These are phyloP conservation scores for Miichthys miiuy DNA, from an alignment of 2,797 vertebrate species.

Conservation along the genomic window DNA sequence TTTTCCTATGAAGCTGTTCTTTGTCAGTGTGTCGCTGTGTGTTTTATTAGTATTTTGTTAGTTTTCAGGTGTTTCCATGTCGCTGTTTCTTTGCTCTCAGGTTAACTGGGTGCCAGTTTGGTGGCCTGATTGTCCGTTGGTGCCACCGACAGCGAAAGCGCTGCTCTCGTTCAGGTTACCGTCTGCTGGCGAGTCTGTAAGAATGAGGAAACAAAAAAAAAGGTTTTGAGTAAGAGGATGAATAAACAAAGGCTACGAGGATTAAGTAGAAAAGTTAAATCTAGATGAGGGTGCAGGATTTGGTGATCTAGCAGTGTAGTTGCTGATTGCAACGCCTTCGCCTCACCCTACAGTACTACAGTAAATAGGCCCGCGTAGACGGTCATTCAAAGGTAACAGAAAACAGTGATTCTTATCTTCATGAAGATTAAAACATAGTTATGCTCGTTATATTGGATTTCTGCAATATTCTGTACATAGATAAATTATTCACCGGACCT, in stretches of 20 bases:
- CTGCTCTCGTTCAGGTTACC: constrained; percentile 31
- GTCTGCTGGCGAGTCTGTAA: constrained; percentile 45
- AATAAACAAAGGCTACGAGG: background rate
- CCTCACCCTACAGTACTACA: no score
- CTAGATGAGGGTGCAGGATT: no score
- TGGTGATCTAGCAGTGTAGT: no score
- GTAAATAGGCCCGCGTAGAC: no score
- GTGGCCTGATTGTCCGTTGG: constrained; percentile 23
- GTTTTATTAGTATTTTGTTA: constrained; percentile 39
- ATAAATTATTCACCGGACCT: no score
- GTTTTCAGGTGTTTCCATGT: background rate
- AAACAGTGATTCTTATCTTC: no score
- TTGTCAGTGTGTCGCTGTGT: constrained; percentile 36
- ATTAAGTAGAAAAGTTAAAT: no score
- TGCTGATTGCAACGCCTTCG: no score
- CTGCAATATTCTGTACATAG: no score
- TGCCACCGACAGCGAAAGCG: constrained; percentile 22
- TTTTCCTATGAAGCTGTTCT: background rate
- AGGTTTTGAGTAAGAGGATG: background rate
- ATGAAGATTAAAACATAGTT: no score
- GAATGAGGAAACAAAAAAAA: background rate
- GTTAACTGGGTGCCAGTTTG: background rate
- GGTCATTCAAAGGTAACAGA: no score
- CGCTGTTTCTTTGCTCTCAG: constrained; percentile 16
- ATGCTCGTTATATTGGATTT: no score